Evolutionary conservation across 2,888 invertebrate species (phyloP).

Genomic region (Pollenia angustigena): DNA sequence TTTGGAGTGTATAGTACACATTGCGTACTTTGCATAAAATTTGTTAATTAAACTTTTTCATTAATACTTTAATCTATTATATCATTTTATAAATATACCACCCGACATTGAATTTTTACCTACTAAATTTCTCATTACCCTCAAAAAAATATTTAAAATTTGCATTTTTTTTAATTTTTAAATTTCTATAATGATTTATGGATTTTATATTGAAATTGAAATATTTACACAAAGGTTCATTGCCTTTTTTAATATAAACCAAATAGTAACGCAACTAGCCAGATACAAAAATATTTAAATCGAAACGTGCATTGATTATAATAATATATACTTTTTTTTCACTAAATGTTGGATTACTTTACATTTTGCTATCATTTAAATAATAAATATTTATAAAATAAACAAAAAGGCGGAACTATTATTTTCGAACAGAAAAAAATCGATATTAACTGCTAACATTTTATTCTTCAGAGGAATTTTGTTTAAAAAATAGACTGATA

Average conservation of each 20-base stretch:
- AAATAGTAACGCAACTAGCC: not conserved
- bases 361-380: conserved; percentile 8
- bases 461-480: too few species aligned
- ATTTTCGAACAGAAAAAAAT: too few species aligned
- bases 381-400: conserved; percentile 7
- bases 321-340: not conserved
- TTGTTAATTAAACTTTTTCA: too few species aligned
- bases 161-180: not conserved
- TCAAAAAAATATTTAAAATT: not conserved
- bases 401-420: conserved; percentile 48
- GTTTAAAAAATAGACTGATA: too few species aligned
- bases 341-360: not conserved
- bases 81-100: too few species aligned
- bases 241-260: conserved; percentile 26
- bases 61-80: too few species aligned
- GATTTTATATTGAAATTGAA: conserved; percentile 3
- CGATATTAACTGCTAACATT: too few species aligned
- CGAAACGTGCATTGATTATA: conserved; percentile 57
- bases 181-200: not conserved
- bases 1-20: too few species aligned
- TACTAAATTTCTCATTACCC: not conserved
- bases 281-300: conserved; percentile 30
- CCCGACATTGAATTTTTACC: too few species aligned
- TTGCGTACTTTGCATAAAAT: too few species aligned
- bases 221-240: conserved; percentile 46